These are phyloP conservation scores for Xestia xanthographa DNA, from an alignment of 2,888 invertebrate species.

Conservation along the genomic window DNA sequence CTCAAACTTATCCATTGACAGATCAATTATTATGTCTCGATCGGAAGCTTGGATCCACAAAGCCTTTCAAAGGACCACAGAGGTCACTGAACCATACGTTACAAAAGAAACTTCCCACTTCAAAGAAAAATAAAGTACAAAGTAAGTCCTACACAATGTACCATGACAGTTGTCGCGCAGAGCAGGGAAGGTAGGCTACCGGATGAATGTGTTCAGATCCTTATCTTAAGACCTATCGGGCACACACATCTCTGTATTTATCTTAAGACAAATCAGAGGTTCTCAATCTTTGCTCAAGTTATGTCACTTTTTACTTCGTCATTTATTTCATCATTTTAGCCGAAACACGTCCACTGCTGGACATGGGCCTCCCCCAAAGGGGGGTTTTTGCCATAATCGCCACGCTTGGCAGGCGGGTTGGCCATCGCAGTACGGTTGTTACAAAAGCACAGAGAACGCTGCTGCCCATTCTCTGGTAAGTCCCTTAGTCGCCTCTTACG, in stretches of 20 bases:
- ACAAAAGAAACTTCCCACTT: conserved; percentile 14
- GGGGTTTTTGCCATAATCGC: too few species aligned
- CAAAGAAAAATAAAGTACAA: conserved; percentile 19
- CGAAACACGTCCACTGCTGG: too few species aligned
- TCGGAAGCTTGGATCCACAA: background rate
- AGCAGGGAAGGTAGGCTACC: conserved; percentile 43
- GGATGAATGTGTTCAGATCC: conserved; percentile 40
- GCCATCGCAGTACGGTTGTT: too few species aligned
- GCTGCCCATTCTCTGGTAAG: too few species aligned
- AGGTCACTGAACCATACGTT: conserved; percentile 18
- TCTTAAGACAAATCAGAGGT: conserved; percentile 24
- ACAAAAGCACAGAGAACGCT: too few species aligned
- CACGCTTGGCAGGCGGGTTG: too few species aligned
- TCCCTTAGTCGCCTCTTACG: too few species aligned
- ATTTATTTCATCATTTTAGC: too few species aligned
- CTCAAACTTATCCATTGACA: background rate
- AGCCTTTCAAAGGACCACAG: background rate
- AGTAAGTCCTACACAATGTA: conserved; percentile 15
- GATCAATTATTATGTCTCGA: background rate
- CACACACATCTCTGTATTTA: conserved; percentile 46
- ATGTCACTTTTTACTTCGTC: background rate
- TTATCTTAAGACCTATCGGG: conserved; percentile 56
- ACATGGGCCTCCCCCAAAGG: too few species aligned
- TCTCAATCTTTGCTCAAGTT: conserved; percentile 36
- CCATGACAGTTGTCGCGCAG: conserved; percentile 26